phyloP scores from a whole-genome alignment of 2,113 vertebrate genomes.

The Antidorcas marsupialis region DNA sequence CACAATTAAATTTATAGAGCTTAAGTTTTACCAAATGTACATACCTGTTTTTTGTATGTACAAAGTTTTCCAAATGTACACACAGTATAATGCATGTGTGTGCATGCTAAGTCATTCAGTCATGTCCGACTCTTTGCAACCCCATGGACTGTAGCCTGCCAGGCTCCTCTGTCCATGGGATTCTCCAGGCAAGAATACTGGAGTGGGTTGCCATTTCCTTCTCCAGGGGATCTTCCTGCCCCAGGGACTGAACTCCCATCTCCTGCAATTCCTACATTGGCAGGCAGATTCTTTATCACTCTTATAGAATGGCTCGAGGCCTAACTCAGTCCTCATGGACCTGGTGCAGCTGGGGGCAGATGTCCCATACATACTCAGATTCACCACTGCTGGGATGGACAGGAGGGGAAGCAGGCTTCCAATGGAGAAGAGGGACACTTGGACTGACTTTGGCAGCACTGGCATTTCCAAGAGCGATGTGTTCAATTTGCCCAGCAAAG shows the following conservation, averaged over 20 bases:
- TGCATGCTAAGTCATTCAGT: not conserved
- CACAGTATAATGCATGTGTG: too few relatives aligned
- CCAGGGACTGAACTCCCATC: not conserved
- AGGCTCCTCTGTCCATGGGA: not conserved
- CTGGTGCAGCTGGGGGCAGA: not conserved
- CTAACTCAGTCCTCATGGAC: not conserved
- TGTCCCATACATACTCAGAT: not conserved
- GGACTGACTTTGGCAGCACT: not conserved
- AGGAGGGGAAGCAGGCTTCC: not conserved
- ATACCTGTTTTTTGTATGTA: not conserved
- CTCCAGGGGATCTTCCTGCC: not conserved
- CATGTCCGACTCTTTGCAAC: rapidly evolving
- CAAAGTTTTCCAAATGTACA: not conserved
- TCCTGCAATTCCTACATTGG: not conserved
- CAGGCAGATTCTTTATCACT: not conserved
- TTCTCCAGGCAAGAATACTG: not conserved
- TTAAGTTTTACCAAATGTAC: not conserved
- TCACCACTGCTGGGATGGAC: not conserved
- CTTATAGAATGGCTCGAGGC: not conserved
- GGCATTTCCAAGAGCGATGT: constrained; percentile 38
- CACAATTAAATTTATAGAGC: not conserved
- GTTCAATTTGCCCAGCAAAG: constrained; percentile 45
- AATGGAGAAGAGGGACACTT: not conserved
- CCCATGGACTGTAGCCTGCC: not conserved
- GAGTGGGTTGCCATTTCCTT: not conserved